These are phyloP conservation scores for Allobates femoralis DNA, from an alignment of 2,797 vertebrate species.

Conservation along the genomic window DNA sequence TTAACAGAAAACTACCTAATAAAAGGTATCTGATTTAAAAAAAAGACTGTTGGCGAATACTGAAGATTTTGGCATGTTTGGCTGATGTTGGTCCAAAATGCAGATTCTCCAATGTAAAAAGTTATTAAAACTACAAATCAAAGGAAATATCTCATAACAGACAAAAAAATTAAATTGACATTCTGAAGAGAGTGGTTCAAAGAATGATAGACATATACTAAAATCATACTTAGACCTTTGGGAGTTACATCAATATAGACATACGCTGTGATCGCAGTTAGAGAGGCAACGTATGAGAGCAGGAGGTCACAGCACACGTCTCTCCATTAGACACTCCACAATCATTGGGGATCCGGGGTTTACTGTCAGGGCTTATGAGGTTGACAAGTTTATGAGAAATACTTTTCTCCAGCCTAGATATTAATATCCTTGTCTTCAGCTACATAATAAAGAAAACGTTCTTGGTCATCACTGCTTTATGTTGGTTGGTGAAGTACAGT, in stretches of 20 bases:
- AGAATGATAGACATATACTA: constrained; percentile 1
- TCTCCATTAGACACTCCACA: background rate
- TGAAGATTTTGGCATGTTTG: no score
- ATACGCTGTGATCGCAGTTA: background rate
- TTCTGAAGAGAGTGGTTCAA: background rate
- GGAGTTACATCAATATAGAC: constrained; percentile 44
- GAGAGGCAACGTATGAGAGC: background rate
- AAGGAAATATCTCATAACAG: background rate
- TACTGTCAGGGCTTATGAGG: constrained; percentile 20
- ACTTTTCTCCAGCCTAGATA: background rate
- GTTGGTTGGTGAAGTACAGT: background rate
- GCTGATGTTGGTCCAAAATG: no score
- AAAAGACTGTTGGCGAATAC: no score
- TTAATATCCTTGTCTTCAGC: background rate
- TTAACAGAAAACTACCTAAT: no score
- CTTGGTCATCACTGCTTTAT: background rate
- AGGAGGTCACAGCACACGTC: constrained; percentile 2
- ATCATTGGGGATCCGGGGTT: background rate
- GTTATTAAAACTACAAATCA: background rate
- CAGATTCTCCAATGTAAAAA: no score
- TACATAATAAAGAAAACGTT: background rate
- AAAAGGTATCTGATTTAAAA: no score
- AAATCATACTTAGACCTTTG: constrained; percentile 3
- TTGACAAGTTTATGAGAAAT: background rate
- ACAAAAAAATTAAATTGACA: constrained; percentile 17